phyloP scores from a whole-genome alignment of 2,797 vertebrate genomes.

The Zonotrichia albicollis region DNA sequence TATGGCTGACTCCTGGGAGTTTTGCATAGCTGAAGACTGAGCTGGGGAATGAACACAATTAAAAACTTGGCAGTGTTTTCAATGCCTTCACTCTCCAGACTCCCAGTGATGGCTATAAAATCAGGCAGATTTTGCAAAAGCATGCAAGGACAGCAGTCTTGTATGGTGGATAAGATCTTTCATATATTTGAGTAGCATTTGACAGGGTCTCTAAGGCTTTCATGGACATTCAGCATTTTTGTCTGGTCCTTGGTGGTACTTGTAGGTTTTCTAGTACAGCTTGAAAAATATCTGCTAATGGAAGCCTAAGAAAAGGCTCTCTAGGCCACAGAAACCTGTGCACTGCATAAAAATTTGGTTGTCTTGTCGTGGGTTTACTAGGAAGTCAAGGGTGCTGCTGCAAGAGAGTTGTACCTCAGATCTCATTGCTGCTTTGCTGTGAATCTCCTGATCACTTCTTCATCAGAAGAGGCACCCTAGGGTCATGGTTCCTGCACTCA shows the following conservation, averaged over 20 bases:
- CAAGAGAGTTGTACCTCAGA: background rate
- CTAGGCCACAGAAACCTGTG: background rate
- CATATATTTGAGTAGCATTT: background rate
- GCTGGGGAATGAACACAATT: background rate
- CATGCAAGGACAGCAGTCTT: background rate
- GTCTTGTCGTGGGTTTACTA: background rate
- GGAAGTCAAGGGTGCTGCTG: background rate
- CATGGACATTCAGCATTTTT: background rate
- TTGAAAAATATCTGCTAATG: background rate
- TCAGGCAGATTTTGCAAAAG: background rate
- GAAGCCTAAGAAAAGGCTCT: background rate
- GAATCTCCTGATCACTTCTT: background rate
- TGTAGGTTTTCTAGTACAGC: background rate
- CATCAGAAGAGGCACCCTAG: background rate
- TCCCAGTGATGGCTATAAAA: background rate
- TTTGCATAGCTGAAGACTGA: background rate
- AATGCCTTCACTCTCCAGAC: background rate
- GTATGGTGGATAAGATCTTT: background rate
- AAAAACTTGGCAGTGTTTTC: slow-evolving; percentile 16
- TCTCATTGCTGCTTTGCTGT: background rate
- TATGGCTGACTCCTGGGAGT: background rate
- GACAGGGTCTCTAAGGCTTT: background rate
- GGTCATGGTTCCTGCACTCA: background rate
- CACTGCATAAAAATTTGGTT: background rate
- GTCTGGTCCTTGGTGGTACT: background rate